Evolutionary conservation across 2,797 vertebrate genomes (phyloP), one percentile per base, ranked within the genome.

Genomic region (Rhadinocentrus ornatus): DNA sequence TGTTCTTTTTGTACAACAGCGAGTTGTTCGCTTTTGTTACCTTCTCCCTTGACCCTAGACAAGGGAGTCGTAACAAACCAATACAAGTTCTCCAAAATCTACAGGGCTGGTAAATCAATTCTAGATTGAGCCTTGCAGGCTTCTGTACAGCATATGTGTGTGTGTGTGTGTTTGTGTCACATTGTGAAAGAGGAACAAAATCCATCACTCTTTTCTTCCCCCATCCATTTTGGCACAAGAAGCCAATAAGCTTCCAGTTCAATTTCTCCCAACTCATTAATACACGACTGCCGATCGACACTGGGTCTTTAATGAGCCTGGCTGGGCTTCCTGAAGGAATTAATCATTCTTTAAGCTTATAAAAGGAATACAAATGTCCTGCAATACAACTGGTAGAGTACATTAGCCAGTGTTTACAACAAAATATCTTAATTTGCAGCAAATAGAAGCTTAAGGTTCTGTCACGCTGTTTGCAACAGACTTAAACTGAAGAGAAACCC

Each of bases 291-390:
- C 35, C 50, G 78, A 73, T 66, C 56, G 71, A 80, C 74, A 75
- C n/a, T 4, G n/a, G 63, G 9, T 59, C 80, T 75, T 78, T 83
- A 86, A 89, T 81, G 70, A 69, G 41, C 44, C 62, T 5, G 57
- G 27, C 60, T 13, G 24, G 55, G 44, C 31, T 54, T 78, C 61
- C 76, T 65, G 57, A 24, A 77, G 75, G 77, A 84, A 80, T 81
- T 71, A 63, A 50, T 13, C 53, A 71, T 65, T 56, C 50, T 69
- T 54, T 7, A 31, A 18, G 29, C 61, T 31, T 54, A 75, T 77
- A 80, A 84, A 82, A 35, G 34, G 52, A 66, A 1, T 8, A 41
- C 13, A 41, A 41, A 41, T 53, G 20, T 34, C 62, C 60, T 59
- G 5, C 77, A 62, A 34, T 57, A 29, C 27, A 2, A 29, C 27